These are phyloP conservation scores for Pristis pectinata DNA, from an alignment of 2,797 vertebrate species.

Conservation along the genomic window DNA sequence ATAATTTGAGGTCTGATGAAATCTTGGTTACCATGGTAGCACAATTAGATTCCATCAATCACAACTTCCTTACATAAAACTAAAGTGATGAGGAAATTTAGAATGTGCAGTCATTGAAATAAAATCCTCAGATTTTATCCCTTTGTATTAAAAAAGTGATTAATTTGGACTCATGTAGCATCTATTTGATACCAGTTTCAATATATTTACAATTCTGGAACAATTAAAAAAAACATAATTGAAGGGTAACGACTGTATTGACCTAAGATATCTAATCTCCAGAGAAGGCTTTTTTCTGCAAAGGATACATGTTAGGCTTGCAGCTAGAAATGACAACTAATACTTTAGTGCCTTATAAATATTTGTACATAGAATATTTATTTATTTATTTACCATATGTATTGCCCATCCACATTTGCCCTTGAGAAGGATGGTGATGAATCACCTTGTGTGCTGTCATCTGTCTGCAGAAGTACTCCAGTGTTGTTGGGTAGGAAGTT, in stretches of 20 bases:
- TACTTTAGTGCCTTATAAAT: neutral
- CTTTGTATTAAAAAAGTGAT: neutral
- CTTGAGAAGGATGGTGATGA: too few relatives aligned
- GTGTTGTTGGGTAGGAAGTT: too few relatives aligned
- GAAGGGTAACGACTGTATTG: neutral
- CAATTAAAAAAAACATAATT: neutral
- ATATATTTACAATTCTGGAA: neutral
- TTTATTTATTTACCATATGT: too few relatives aligned
- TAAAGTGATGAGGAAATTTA: conserved; percentile 11
- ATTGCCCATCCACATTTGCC: too few relatives aligned
- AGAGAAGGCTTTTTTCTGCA: neutral
- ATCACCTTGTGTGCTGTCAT: too few relatives aligned
- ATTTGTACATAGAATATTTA: neutral
- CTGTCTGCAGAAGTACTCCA: too few relatives aligned
- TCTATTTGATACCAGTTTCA: neutral
- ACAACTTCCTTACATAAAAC: neutral
- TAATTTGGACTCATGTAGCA: neutral
- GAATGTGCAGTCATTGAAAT: neutral
- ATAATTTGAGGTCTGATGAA: conserved; percentile 32
- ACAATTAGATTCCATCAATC: conserved; percentile 19
- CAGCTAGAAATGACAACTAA: neutral
- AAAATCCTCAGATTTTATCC: neutral
- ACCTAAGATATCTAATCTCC: neutral
- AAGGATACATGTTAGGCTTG: neutral
- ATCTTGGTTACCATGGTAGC: conserved; percentile 23